Evolutionary conservation across 1,140 invertebrate genomes (phyloP).

Genomic region (Microplitis mediator): DNA sequence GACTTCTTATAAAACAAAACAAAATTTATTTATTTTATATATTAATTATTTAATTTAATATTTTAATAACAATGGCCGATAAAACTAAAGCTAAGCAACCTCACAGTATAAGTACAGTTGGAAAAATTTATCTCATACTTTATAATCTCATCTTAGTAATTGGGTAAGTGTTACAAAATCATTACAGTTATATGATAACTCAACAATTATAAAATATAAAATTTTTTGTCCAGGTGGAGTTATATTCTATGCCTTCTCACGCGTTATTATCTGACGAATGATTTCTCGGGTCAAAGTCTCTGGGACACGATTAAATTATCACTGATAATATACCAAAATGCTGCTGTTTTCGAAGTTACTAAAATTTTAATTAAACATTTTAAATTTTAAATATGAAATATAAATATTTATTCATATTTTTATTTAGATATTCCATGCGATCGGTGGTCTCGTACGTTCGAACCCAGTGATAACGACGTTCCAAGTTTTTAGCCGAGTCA

Average conservation of each 20-base stretch:
- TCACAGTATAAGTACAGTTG: slow-evolving; percentile 3
- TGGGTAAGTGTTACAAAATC: slow-evolving; percentile 51
- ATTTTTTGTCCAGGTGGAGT: slow-evolving; percentile 69
- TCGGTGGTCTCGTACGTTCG: slow-evolving; percentile 81
- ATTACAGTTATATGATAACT: background rate
- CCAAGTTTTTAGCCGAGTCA: slow-evolving; percentile 89
- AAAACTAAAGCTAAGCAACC: slow-evolving; percentile 11
- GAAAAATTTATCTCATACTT: slow-evolving; percentile 63
- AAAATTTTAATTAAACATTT: slow-evolving; percentile 13
- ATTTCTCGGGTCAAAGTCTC: slow-evolving; percentile 56
- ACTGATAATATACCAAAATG: slow-evolving; percentile 88
- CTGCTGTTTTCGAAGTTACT: slow-evolving; percentile 82
- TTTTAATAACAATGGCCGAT: slow-evolving; percentile 3
- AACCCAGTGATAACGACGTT: slow-evolving; percentile 80
- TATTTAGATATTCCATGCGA: slow-evolving; percentile 79
- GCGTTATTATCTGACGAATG: slow-evolving; percentile 61
- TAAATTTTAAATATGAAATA: background rate
- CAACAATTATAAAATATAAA: slow-evolving; percentile 13
- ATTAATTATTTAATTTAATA: background rate
- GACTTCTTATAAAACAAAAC: no score
- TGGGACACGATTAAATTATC: slow-evolving; percentile 73
- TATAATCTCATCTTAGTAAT: slow-evolving; percentile 66
- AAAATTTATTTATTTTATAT: no score
- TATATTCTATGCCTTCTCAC: slow-evolving; percentile 72
- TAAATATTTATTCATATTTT: no score